Base-by-base conservation (phyloP, 2,888 invertebrate genomes). In the Crocallis elinguaria region DNA sequence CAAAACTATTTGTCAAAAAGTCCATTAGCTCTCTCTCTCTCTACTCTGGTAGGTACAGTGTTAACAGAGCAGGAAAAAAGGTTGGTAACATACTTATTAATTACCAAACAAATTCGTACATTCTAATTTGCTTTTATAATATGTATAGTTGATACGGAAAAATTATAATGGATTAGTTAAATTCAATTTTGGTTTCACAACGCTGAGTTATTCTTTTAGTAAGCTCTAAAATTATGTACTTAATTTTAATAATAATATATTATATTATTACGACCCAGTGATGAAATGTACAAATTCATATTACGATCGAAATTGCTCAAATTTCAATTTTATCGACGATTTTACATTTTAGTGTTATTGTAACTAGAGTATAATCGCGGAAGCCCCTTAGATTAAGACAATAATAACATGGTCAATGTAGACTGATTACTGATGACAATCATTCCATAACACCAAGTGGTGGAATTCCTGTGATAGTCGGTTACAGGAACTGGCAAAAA, bases 391-490 rank as follows among this genome's bases (percentile, higher is more conserved):
- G 12, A 38, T 42, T 59, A 58, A 42, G 51, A 59, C 57, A 57
- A 61, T 59, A 57, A 61, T 59, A 59, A 52, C 8, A 48, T 50
- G 35, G 44, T 52, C 56, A 35, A 39, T 50, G 48, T 25, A 55
- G 60, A 61, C 59, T 62, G 58, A 62, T 56, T 56, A 49, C 54
- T 55, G 49, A 41, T 64, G 55, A 60, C 57, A 61, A 75, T 71
- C 77, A 75, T 75, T 76, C 75, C 75, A 71, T 64, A 59, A 57
- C 60, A 59, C 64, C 66, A 66, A 64, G 64, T 67, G 70, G 69
- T 71, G 64, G 27, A 66, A 65, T 61, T 67, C 72, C 81, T 83
- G 83, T 83, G 83, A 83, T 84, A 83, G 66, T 67, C 58, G 67
- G 76, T 73, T 76, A 73, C 74, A 76, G 59, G 38, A 21, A 17